These are phyloP conservation scores for Pseudorasbora parva DNA, from an alignment of 2,113 vertebrate species.

Conservation along the genomic window DNA sequence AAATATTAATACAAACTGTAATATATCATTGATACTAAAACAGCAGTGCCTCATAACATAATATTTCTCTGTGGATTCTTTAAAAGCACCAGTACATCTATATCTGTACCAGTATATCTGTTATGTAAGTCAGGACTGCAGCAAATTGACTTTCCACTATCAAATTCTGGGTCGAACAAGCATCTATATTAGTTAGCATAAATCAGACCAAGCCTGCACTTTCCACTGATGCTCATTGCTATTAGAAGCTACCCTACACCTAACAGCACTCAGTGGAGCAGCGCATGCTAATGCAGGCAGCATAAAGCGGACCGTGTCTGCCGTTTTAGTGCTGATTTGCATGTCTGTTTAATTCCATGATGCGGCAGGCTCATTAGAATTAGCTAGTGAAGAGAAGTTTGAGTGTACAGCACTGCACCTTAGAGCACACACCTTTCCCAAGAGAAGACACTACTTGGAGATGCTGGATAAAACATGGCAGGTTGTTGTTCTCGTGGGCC, in stretches of 20 bases:
- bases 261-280: constrained; percentile 32
- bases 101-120: too few relatives aligned
- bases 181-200: constrained; percentile 7
- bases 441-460: constrained; percentile 59
- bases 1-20: too few relatives aligned
- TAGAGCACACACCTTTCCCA: constrained; percentile 42
- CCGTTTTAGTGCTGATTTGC: background rate
- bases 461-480: constrained; percentile 43
- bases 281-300: constrained; percentile 21
- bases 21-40: too few relatives aligned
- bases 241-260: background rate
- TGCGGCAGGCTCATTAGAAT: background rate
- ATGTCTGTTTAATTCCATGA: constrained; percentile 34
- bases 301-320: background rate
- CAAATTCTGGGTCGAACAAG: constrained; percentile 2
- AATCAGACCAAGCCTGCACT: constrained; percentile 12
- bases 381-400: constrained; percentile 15
- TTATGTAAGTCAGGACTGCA: background rate
- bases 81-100: background rate
- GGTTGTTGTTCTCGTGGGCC: constrained; percentile 72
- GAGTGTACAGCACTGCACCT: background rate
- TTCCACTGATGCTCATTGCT: constrained; percentile 31
- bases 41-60: background rate
- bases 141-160: constrained; percentile 17
- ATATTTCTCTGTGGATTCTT: background rate